Base-by-base conservation (phyloP, 2,113 vertebrate species). In the Balaenoptera acutorostrata region DNA sequence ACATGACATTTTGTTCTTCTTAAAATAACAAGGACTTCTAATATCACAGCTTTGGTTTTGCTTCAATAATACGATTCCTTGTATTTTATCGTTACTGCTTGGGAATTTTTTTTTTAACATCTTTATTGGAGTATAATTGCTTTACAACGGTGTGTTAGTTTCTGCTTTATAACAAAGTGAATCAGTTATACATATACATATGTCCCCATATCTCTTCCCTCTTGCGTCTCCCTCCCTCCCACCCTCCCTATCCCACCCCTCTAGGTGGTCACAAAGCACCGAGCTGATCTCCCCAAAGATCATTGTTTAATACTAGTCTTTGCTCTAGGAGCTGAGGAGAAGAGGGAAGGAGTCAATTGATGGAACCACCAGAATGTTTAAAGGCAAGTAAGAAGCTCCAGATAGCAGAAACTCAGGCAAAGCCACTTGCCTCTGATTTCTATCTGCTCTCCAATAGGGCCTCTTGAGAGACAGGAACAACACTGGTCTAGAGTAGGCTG, bases 11-110 rank as follows among this genome's bases (percentile, higher is more conserved):
- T n/a, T 87, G 64, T 92, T 96, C 49, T 52, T 52, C 75, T 80
- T 87, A 92, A 92, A 96, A 86, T 85, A 97, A 83, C 81, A 91
- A 95, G 64, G 41, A 57, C n/a, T 84, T 84, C 80, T 81, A 93
- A 75, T 80, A 78, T 49, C 77, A 88, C 55, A 80, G 75, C 33
- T 93, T 84, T 75, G 31, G 21, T 80, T 97, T 90, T 90, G n/a
- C 84, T 80, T 93, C 88, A 95, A 33, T 52, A 92, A 80, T 33
- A 72, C 33, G 23, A 49, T 74, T 77, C 25, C 36, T 95, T 96
- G 36, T 71, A 61, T 85, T 52, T 77, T 71, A 89, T 74, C 46
- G 31, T 55, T 9, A 69, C 41, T 87, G 20, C 84, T 61, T 80
- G 59, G 49, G 49, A 52, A 52, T 52, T 52, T 52, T 5, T 52